Evolutionary conservation across 2,113 vertebrate genomes (phyloP).

Genomic region (Sylvia atricapilla): DNA sequence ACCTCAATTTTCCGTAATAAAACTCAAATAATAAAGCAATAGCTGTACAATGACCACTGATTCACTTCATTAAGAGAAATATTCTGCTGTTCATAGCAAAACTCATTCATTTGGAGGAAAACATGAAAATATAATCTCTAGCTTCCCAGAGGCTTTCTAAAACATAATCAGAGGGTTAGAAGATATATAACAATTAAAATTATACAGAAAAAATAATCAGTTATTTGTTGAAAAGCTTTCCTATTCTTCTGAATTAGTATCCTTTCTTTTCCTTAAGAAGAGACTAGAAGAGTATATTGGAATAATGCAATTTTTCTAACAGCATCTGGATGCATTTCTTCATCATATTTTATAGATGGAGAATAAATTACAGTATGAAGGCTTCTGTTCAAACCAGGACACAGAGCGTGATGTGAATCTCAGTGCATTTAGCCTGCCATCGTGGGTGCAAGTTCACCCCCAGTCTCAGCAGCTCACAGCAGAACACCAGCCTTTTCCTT

Average conservation of each 20-base stretch:
- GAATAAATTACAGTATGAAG: conserved; percentile 68
- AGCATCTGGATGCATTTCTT: conserved; percentile 69
- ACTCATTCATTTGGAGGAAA: conserved; percentile 46
- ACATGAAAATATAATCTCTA: conserved; percentile 41
- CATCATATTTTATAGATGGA: conserved; percentile 68
- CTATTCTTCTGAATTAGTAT: conserved; percentile 63
- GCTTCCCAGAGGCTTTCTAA: conserved; percentile 41
- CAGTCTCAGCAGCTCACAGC: conserved; percentile 27
- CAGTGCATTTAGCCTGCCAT: conserved; percentile 51
- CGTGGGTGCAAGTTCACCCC: conserved; percentile 28
- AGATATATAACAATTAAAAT: conserved; percentile 55
- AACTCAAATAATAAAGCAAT: conserved; percentile 69
- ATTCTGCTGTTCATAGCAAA: conserved; percentile 14
- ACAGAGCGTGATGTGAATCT: conserved; percentile 63
- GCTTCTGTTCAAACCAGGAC: conserved; percentile 61
- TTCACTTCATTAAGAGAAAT: conserved; percentile 68
- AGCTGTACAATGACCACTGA: conserved; percentile 64
- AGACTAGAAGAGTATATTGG: conserved; percentile 31
- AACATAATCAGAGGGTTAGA: conserved; percentile 49
- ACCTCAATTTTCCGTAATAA: conserved; percentile 73
- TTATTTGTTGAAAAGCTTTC: conserved; percentile 60
- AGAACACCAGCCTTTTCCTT: neutral
- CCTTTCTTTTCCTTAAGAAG: conserved; percentile 65
- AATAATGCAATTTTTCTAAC: conserved; percentile 66
- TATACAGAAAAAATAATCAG: neutral